Conservation (phyloP, 2,113 vertebrate species). For the Aptenodytes forsteri region DNA sequence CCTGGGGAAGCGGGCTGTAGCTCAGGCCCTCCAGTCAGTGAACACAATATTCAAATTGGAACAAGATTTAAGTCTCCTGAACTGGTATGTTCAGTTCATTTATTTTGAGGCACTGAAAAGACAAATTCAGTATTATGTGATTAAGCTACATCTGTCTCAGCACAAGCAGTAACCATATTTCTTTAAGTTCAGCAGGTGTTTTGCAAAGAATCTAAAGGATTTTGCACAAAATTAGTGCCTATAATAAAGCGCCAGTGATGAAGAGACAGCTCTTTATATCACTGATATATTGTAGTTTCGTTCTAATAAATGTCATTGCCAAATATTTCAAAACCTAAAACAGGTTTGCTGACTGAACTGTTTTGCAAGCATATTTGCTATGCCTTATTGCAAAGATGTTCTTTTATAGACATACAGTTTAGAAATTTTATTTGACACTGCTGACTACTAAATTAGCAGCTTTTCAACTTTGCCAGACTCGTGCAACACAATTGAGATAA, state of each 20-base stretch:
- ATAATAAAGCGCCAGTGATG: constrained; percentile 77
- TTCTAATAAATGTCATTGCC: constrained; percentile 84
- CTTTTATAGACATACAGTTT: constrained; percentile 81
- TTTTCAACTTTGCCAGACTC: constrained; percentile 76
- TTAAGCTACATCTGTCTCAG: constrained; percentile 80
- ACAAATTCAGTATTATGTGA: constrained; percentile 80
- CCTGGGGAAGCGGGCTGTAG: constrained; percentile 21
- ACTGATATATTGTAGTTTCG: constrained; percentile 78
- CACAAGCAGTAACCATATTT: constrained; percentile 78
- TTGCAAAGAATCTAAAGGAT: constrained; percentile 76
- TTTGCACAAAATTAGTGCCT: constrained; percentile 79
- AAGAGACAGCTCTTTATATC: constrained; percentile 78
- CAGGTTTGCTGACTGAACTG: constrained; percentile 79
- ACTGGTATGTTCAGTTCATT: constrained; percentile 65
- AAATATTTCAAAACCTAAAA: constrained; percentile 81
- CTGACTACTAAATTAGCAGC: constrained; percentile 81
- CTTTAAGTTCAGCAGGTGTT: constrained; percentile 83
- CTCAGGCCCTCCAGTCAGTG: not conserved
- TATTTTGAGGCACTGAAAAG: constrained; percentile 74
- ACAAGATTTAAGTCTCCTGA: constrained; percentile 67
- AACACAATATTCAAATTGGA: constrained; percentile 59
- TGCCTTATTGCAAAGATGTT: constrained; percentile 77
- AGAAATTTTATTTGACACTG: constrained; percentile 81
- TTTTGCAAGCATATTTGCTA: constrained; percentile 78
- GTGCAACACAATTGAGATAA: constrained; percentile 60